Percentiles rank a stretch among this genome's conserved stretches.
These are phyloP conservation scores for Podiceps cristatus DNA, from an alignment of 2,113 vertebrate species.

Conservation along the genomic window DNA sequence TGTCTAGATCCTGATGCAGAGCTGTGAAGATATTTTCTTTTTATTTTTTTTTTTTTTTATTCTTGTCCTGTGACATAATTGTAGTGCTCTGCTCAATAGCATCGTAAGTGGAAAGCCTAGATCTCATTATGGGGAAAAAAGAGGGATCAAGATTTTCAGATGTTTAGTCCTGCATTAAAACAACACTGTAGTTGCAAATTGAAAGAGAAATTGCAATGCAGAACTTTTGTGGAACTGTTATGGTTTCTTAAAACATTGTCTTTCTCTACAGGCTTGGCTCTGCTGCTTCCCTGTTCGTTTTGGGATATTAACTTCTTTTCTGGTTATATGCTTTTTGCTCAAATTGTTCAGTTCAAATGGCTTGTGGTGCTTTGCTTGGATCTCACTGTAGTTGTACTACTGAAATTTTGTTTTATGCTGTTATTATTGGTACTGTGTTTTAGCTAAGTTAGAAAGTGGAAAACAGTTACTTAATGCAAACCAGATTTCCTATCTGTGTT, in stretches of 20 bases:
- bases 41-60: no score
- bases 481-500: constrained; percentile 53
- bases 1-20: neutral
- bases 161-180: neutral
- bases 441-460: constrained; percentile 34
- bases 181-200: neutral
- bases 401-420: neutral
- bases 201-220: neutral
- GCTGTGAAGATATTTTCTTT: neutral
- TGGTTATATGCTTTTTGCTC: neutral
- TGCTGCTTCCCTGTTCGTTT: neutral
- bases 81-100: neutral
- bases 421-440: constrained; percentile 16
- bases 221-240: neutral
- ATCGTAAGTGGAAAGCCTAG: neutral
- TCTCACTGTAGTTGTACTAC: neutral
- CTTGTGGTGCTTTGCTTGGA: neutral
- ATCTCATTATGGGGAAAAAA: neutral
- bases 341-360: neutral
- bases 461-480: constrained; percentile 47
- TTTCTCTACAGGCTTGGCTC: neutral
- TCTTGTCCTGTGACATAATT: neutral
- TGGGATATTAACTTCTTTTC: neutral
- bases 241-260: fast-evolving
- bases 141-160: neutral